A percentile compares a stretch with the other conserved stretches of the same genome.
These are phyloP conservation scores for Drosophila leontia DNA, from an alignment of 1,140 invertebrate species.

Conservation along the genomic window DNA sequence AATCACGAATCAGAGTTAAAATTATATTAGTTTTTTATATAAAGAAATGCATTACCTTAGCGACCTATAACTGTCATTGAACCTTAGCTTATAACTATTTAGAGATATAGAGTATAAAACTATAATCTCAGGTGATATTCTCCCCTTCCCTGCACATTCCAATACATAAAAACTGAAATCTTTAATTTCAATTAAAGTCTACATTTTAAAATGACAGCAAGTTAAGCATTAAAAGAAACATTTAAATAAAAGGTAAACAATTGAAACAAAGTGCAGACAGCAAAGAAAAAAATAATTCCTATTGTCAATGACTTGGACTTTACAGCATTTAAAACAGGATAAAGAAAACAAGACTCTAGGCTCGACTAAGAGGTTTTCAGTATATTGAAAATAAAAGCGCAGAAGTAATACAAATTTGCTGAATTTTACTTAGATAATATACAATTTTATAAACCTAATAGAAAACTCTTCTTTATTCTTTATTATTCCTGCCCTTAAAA, in stretches of 20 bases:
- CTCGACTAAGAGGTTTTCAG: background rate
- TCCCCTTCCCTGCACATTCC: background rate
- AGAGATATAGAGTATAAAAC: no score
- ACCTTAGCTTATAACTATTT: background rate
- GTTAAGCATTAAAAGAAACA: slow-evolving; percentile 2
- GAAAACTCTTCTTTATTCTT: no score
- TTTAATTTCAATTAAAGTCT: slow-evolving; percentile 22
- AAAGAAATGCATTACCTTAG: background rate
- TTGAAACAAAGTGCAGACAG: slow-evolving; percentile 4
- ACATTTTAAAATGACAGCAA: slow-evolving; percentile 30
- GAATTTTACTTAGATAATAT: no score
- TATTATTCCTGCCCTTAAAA: background rate
- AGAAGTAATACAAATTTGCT: background rate
- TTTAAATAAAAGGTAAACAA: slow-evolving; percentile 14
- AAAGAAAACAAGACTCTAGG: background rate
- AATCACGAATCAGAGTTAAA: slow-evolving; percentile 1
- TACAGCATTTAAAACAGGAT: slow-evolving; percentile 30
- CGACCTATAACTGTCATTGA: background rate
- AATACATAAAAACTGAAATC: background rate
- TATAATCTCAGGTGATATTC: background rate
- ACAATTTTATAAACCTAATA: background rate
- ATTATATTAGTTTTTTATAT: background rate
- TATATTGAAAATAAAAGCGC: background rate
- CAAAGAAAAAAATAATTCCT: slow-evolving; percentile 24
- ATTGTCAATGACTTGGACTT: slow-evolving; percentile 64